Evolutionary conservation across 2,888 invertebrate genomes (phyloP), one percentile per base, ranked within the genome.

Genomic region (Trachelus stipa): DNA sequence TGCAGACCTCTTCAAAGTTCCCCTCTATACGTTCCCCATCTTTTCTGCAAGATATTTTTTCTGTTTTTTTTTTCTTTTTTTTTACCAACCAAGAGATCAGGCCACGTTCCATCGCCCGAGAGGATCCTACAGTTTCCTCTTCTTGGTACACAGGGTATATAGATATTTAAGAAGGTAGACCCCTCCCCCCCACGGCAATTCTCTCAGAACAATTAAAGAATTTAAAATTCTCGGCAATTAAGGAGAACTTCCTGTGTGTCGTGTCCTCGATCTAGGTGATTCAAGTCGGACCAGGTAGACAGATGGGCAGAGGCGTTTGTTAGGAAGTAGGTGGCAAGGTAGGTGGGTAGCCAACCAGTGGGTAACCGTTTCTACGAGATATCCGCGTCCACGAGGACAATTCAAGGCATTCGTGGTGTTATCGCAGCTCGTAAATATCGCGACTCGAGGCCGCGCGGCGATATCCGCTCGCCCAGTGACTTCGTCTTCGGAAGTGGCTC

Each of bases 1-100:
- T 80, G 80, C 34, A 79, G 80, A 75, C 81, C 81, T 79, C 79
- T 71, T 71, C 56, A 56, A 56, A 23, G 56, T 56, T 56, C 23
- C 56, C 56, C 40, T 15, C 40, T 40, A 40, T 40, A 15, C 4
- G 15, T 15, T 15, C 23, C 23, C 56, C 56, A 23, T 56, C 9
- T 56, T 56, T 9, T 0, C 9, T 9, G 56, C 9, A 56, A 0
- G 37, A 56, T 40, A 40, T 40, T 40, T 15, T 15, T 1, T 40
- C 12, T 12, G 12, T 40, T 40, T 15, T 56, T 40, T 6, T 40
- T 1, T 40, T 40, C 15, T 40, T 40, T 15, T 12, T 3, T 35
- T 23, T 40, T 37, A 3, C 4, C 1, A 56, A 56, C 23, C 56
- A 56, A 23, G 23, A 56, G 23, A 56, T 6, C 40, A 56, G 40